phyloP scores from a whole-genome alignment of 2,888 invertebrate species.

The Craniophora ligustri region DNA sequence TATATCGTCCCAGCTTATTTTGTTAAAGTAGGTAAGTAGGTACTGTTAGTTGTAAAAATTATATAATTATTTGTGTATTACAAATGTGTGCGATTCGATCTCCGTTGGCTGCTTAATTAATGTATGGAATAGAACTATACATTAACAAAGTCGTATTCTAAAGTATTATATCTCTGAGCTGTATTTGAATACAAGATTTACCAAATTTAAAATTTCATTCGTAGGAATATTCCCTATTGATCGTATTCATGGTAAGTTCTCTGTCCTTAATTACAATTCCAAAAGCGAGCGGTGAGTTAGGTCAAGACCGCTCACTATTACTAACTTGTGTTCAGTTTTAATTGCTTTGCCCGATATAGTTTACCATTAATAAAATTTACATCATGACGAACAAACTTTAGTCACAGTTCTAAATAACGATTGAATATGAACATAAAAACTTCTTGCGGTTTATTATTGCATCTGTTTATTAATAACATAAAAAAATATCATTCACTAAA shows the following conservation, averaged over 20 bases:
- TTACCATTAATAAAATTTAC: conserved; percentile 47
- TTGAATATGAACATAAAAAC: conserved; percentile 23
- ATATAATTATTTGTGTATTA: no score
- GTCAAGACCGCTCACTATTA: conserved; percentile 57
- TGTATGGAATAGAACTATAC: no score
- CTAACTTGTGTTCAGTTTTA: conserved; percentile 53
- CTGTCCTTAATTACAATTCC: conserved; percentile 47
- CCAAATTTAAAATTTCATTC: no score
- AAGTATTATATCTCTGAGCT: no score
- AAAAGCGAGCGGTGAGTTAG: conserved; percentile 48
- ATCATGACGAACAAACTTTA: conserved; percentile 51
- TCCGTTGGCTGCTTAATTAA: no score
- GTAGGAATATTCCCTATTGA: no score
- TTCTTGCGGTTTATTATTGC: conserved; percentile 21
- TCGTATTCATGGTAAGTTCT: conserved; percentile 35
- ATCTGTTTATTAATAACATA: not conserved
- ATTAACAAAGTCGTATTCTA: no score
- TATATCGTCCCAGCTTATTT: no score
- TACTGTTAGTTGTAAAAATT: no score
- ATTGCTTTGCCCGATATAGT: conserved; percentile 52
- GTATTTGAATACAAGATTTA: no score
- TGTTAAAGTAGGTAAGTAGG: not conserved
- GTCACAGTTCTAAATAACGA: conserved; percentile 45
- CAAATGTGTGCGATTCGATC: no score
- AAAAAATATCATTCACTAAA: not conserved